Base-by-base conservation (phyloP, 2,797 vertebrate species). In the Bufotes viridis region DNA sequence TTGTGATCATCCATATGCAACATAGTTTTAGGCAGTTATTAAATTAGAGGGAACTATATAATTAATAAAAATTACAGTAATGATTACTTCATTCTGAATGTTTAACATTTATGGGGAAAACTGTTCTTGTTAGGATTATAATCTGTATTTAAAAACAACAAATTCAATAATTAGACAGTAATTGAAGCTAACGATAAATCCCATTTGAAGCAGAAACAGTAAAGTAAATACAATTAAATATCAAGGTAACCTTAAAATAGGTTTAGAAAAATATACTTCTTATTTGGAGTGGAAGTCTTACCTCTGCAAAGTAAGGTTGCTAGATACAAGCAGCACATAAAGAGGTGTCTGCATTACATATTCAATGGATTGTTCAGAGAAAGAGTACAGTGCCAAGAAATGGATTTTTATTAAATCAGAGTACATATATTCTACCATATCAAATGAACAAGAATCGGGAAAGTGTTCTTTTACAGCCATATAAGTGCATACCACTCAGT, bases 391-490 rank as follows among this genome's bases (percentile, higher is more conserved):
- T 85, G 76, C 75, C 75, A 72, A 84, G 74, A 24, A 78, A 85
- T 42, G 7, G 12, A 55, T 81, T 88, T 61, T 65, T 84, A 51
- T 22, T 72, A 84, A 70, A 88, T 78, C 2, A 85, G 87, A 72
- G 42, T 51, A 63, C 51, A 72, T 78, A 82, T 67, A 69, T 26
- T 83, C 63, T 61, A 88, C 61, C 61, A 84, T 58, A 70, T 70
- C n/a, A 74, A 88, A 74, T 88, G 24, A 84, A 88, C 74, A 22
- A 63, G 76, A 81, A 80, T 74, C 60, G 51, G 78, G 69, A 74
- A 83, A 49, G 13, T 57, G 51, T 63, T 84, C 82, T 74, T 51
- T 22, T 85, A 29, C 34, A 20, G 34, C 55, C 22, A 60, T 79
- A 61, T 80, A 85, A 74, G 65, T 80, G 87, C 49, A 85, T 88